Evolutionary conservation across 2,888 invertebrate genomes (phyloP).

Genomic region (Drosophila meridiana): DNA sequence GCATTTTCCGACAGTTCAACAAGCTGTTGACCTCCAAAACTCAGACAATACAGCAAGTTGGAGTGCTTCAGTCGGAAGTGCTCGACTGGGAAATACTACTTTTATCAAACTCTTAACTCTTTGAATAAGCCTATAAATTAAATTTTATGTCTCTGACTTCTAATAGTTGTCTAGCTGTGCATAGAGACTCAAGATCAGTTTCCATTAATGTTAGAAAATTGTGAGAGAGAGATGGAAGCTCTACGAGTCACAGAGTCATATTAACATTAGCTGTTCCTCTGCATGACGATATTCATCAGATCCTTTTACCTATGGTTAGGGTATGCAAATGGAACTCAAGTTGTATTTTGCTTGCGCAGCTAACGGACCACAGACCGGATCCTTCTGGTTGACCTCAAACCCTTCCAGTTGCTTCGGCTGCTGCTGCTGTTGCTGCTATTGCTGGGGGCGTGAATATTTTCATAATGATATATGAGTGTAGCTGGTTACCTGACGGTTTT

Average conservation of each 20-base stretch:
- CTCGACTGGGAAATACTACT: neutral
- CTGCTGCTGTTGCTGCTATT: constrained; percentile 2
- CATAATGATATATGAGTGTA: constrained; percentile 67
- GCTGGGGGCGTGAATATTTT: constrained; percentile 74
- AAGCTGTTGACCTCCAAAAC: constrained; percentile 72
- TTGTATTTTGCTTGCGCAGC: constrained; percentile 43
- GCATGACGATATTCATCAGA: neutral
- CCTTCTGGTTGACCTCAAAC: constrained; percentile 29
- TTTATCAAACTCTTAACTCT: neutral
- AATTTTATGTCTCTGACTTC: neutral
- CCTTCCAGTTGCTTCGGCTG: constrained; percentile 30
- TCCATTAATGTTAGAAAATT: too few relatives aligned
- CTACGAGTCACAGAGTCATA: too few relatives aligned
- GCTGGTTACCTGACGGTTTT: constrained; percentile 29
- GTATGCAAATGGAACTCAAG: constrained; percentile 25
- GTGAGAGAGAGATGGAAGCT: too few relatives aligned
- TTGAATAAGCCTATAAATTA: neutral
- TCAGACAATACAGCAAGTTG: neutral
- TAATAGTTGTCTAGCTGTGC: neutral
- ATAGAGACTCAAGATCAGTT: neutral
- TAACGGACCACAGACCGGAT: constrained; percentile 50
- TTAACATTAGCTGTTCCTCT: too few relatives aligned
- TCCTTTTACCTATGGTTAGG: constrained; percentile 1
- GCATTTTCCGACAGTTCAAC: constrained; percentile 49
- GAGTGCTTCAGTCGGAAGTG: neutral